Evolutionary conservation across 2,888 invertebrate genomes (phyloP), one percentile per base, ranked within the genome.

Genomic region (Cheilosia pagana): DNA sequence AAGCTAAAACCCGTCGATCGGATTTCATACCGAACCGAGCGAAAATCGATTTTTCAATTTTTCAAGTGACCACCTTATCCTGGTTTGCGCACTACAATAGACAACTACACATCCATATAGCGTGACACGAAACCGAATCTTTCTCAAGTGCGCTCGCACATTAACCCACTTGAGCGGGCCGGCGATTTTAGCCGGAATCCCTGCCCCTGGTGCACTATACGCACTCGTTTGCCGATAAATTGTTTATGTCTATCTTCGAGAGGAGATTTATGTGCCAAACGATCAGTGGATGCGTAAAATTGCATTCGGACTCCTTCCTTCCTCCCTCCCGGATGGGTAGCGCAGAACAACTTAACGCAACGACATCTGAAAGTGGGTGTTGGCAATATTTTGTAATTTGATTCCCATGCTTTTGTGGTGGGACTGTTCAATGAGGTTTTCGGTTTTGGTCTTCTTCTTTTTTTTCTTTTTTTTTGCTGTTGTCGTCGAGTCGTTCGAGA

Each of bases 321-420:
- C 43, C 19, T 23, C 39, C 28, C n/a, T 41, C 16, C 19, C 71
- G 60, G 79, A 35, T 35, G 35, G 35, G 35, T 70, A 79, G 79
- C 63, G 14, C 16, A 45, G 25, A 74, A 63, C 67, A 72, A 57
- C 62, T 71, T 45, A 68, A 62, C 59, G 65, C 53, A 68, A 68
- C 83, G 83, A 83, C 74, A 83, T 59, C 83, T 55, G 48, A 67
- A 83, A 83, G 83, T 83, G 79, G 83, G 83, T 83, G 83, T 83
- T 70, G 41, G 79, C 83, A 59, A 75, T 83, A 65, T 83, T 83
- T 79, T 70, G 83, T 83, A 83, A 83, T 79, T 83, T 53, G 83
- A 83, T 83, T 83, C 83, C 79, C 83, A 83, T 63, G 83, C 70
- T 65, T 63, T 79, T 45, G 55, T 21, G 28, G 19, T 35, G 16